phyloP scores from a whole-genome alignment of 1,140 invertebrate genomes.

The Aphidius gifuensis region DNA sequence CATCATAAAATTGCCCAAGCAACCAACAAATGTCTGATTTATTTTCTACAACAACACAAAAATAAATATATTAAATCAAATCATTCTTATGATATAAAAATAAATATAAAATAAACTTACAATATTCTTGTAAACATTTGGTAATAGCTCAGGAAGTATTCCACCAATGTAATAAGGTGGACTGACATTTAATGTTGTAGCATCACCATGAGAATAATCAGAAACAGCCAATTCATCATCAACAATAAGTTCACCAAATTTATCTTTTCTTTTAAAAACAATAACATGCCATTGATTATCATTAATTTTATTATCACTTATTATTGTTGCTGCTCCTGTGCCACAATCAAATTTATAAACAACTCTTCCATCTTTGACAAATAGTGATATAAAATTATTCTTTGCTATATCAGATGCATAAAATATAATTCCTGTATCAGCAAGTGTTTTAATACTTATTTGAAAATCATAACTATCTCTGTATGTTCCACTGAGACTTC shows the following conservation, averaged over 20 bases:
- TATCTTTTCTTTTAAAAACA: conserved; percentile 58
- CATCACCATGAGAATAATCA: conserved; percentile 57
- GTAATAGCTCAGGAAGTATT: conserved; percentile 44
- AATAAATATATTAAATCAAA: conserved; percentile 5
- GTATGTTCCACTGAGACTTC: conserved; percentile 60
- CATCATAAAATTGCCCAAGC: conserved; percentile 76
- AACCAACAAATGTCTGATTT: conserved; percentile 78
- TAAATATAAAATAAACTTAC: conserved; percentile 39
- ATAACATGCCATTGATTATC: conserved; percentile 87
- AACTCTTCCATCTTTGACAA: conserved; percentile 73
- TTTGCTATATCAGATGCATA: conserved; percentile 71
- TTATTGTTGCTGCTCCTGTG: conserved; percentile 62
- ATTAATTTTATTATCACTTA: conserved; percentile 61
- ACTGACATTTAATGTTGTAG: conserved; percentile 62
- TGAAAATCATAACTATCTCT: conserved; percentile 71
- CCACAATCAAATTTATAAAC: conserved; percentile 74
- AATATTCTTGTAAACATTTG: conserved; percentile 36
- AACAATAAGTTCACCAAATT: conserved; percentile 65
- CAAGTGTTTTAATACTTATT: conserved; percentile 77
- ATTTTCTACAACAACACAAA: conserved; percentile 49
- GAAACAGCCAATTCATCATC: conserved; percentile 62
- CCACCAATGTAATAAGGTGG: conserved; percentile 82
- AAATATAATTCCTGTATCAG: conserved; percentile 79
- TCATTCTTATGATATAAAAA: conserved; percentile 13
- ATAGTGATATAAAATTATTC: conserved; percentile 77